A percentile compares a stretch with the other conserved stretches of the same genome.
Evolutionary conservation across 2,797 vertebrate species (phyloP).

Genomic region (Hyperoplus lanceolatus): DNA sequence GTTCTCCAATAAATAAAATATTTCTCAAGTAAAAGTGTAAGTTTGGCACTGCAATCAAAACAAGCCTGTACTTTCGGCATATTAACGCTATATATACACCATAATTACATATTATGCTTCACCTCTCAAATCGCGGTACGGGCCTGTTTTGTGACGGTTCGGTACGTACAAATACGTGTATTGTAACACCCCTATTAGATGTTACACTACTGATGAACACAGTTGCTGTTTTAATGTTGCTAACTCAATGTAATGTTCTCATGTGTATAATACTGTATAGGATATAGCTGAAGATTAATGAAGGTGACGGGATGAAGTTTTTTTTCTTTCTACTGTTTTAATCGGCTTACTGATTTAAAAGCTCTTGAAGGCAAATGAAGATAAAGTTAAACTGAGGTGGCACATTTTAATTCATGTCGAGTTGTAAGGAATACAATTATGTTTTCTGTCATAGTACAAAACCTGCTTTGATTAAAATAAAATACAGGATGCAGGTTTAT

Average conservation of each 20-base stretch:
- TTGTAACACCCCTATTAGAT: slow-evolving; percentile 5
- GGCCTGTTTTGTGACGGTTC: too few species aligned
- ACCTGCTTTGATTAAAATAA: slow-evolving; percentile 13
- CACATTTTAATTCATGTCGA: slow-evolving; percentile 38
- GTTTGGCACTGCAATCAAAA: too few species aligned
- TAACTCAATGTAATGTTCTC: slow-evolving; percentile 1
- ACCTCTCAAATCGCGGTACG: too few species aligned
- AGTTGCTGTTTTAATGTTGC: slow-evolving; percentile 4
- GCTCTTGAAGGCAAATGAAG: slow-evolving; percentile 55
- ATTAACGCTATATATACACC: too few species aligned
- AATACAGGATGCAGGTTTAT: slow-evolving; percentile 10
- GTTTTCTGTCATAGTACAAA: slow-evolving; percentile 16
- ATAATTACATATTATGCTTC: too few species aligned
- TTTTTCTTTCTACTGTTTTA: slow-evolving; percentile 34
- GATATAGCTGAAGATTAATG: slow-evolving; percentile 46
- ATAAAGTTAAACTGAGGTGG: slow-evolving; percentile 14
- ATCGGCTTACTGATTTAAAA: slow-evolving; percentile 32
- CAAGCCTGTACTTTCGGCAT: too few species aligned
- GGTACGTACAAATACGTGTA: too few species aligned
- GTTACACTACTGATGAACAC: slow-evolving; percentile 25
- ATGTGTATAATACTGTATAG: slow-evolving; percentile 33
- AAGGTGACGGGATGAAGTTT: slow-evolving; percentile 69
- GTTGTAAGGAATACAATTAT: slow-evolving; percentile 3
- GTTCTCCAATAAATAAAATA: too few species aligned
- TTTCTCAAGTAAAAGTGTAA: too few species aligned